A percentile compares a stretch with the other conserved stretches of the same genome.
These are phyloP conservation scores for Idaea aversata DNA, from an alignment of 2,888 invertebrate species.

Conservation along the genomic window DNA sequence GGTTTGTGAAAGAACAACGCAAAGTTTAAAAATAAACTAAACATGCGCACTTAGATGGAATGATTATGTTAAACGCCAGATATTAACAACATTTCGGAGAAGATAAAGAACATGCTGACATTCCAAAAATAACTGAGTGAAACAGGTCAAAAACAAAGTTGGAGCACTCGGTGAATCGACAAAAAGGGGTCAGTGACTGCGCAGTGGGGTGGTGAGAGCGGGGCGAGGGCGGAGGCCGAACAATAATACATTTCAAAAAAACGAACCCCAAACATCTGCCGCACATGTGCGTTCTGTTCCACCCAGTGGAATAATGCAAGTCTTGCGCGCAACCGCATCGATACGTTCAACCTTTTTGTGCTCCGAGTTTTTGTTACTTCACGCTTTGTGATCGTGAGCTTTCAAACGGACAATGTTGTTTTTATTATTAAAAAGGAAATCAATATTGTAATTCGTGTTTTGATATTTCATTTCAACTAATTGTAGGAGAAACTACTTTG, in stretches of 20 bases:
- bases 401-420: conserved; percentile 67
- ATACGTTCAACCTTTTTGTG: conserved; percentile 63
- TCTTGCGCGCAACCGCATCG: conserved; percentile 66
- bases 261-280: conserved; percentile 75
- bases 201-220: conserved; percentile 52
- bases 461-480: conserved; percentile 10
- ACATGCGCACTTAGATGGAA: not conserved
- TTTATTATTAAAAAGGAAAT: conserved; percentile 68
- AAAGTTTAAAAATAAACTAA: not conserved
- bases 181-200: conserved; percentile 76
- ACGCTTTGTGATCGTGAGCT: conserved; percentile 70
- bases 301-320: conserved; percentile 71
- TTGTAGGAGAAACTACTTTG: conserved; percentile 41
- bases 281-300: conserved; percentile 72
- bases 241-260: conserved; percentile 75
- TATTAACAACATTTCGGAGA: conserved; percentile 4
- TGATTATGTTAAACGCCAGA: not conserved
- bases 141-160: conserved; percentile 67
- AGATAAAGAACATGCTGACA: conserved; percentile 1
- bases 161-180: conserved; percentile 50
- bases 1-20: not conserved
- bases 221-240: conserved; percentile 50
- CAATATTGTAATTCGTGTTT: conserved; percentile 51
- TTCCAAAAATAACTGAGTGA: conserved; percentile 29
- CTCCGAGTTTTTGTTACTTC: conserved; percentile 71